A percentile compares a stretch with the other conserved stretches of the same genome.
These are phyloP conservation scores for Semicossyphus pulcher DNA, from an alignment of 2,113 vertebrate genomes.

Conservation along the genomic window DNA sequence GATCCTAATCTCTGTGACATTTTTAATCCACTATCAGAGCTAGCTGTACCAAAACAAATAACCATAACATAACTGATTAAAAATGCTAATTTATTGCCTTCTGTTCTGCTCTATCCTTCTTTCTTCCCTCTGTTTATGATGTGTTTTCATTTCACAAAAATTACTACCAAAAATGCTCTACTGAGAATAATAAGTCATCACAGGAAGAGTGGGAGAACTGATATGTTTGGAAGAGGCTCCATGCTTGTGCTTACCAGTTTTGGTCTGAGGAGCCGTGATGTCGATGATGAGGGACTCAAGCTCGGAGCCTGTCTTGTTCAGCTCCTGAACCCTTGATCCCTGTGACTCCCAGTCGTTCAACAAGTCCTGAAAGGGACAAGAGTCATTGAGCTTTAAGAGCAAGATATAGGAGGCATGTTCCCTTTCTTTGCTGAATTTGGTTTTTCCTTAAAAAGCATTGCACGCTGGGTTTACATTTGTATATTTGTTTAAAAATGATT, in stretches of 20 bases:
- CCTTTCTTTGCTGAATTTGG: background rate
- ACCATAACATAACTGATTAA: too few species aligned
- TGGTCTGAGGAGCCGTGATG: constrained; percentile 89
- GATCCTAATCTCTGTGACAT: background rate
- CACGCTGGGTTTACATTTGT: background rate
- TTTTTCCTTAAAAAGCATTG: background rate
- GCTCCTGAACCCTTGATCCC: constrained; percentile 86
- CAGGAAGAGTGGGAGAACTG: background rate
- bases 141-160: too few species aligned
- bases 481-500: background rate
- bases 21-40: background rate
- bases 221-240: background rate
- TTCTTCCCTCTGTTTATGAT: too few species aligned
- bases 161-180: too few species aligned
- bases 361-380: constrained; percentile 84
- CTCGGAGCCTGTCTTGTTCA: constrained; percentile 88
- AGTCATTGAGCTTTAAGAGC: background rate
- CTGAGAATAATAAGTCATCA: background rate
- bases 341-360: constrained; percentile 90
- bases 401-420: background rate
- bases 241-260: constrained; percentile 76
- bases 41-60: too few species aligned
- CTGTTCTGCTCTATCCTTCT: too few species aligned
- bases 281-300: constrained; percentile 93
- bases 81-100: background rate